These are phyloP conservation scores for Dryococelus australis DNA, from an alignment of 2,888 invertebrate species.

Conservation along the genomic window DNA sequence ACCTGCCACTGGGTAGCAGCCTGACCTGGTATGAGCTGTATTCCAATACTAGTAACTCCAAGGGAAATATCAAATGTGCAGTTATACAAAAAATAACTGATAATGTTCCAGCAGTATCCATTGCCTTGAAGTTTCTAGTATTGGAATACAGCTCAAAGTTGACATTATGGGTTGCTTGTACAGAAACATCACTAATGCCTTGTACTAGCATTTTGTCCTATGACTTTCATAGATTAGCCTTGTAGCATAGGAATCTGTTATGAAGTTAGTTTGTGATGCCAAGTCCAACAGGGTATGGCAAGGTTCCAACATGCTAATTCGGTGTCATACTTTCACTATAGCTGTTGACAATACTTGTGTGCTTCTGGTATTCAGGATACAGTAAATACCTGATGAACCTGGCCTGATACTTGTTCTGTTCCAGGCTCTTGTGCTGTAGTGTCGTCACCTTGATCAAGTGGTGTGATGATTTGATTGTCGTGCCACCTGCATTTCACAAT, in stretches of 20 bases:
- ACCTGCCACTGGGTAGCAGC: too few relatives aligned
- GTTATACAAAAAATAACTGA: too few relatives aligned
- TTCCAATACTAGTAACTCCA: background rate
- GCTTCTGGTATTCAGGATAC: background rate
- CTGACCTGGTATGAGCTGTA: too few relatives aligned
- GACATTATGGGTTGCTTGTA: background rate
- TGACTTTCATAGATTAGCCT: background rate
- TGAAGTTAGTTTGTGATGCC: background rate
- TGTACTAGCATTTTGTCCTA: background rate
- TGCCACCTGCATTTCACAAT: background rate
- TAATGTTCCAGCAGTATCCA: too few relatives aligned
- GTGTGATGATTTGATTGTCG: background rate
- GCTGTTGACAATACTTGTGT: background rate
- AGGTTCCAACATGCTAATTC: background rate
- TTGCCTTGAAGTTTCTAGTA: background rate
- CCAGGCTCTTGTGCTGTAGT: background rate
- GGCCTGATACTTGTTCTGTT: too few relatives aligned
- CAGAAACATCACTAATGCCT: background rate
- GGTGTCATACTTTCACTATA: background rate
- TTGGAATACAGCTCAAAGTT: background rate
- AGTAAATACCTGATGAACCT: too few relatives aligned
- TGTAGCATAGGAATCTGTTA: background rate
- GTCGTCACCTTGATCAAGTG: background rate
- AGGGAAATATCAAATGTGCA: too few relatives aligned
- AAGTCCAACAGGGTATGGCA: background rate